A percentile compares a stretch with the other conserved stretches of the same genome.
Evolutionary conservation across 2,888 invertebrate genomes (phyloP).

Genomic region (Polyploca ridens): DNA sequence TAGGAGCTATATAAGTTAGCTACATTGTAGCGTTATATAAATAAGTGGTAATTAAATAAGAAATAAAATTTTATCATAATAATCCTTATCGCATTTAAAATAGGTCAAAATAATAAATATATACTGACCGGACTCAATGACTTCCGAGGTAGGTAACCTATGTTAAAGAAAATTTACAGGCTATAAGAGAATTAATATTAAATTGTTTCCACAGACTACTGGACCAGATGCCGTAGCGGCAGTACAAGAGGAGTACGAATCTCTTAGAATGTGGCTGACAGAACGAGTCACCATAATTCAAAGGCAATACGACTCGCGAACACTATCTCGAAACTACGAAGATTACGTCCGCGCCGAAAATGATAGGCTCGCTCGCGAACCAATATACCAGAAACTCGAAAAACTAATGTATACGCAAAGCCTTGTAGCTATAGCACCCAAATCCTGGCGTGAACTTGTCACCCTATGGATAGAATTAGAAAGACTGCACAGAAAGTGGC

Average conservation of each 20-base stretch:
- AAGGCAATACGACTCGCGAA: conserved; percentile 89
- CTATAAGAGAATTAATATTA: background rate
- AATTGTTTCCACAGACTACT: conserved; percentile 79
- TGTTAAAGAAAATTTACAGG: too few relatives aligned
- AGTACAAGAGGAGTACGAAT: conserved; percentile 92
- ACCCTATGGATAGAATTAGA: conserved; percentile 93
- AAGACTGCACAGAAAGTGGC: conserved; percentile 92
- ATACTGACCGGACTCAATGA: too few relatives aligned
- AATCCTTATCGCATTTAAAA: too few relatives aligned
- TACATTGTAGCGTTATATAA: too few relatives aligned
- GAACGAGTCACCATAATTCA: conserved; percentile 91
- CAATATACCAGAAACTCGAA: conserved; percentile 90
- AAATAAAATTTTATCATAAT: too few relatives aligned
- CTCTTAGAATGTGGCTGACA: conserved; percentile 92
- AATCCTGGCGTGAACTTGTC: conserved; percentile 94
- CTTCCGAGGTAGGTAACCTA: too few relatives aligned
- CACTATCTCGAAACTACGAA: conserved; percentile 91
- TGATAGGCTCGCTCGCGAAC: conserved; percentile 90
- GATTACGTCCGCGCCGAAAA: conserved; percentile 91
- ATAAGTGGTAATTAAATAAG: too few relatives aligned
- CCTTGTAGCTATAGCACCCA: conserved; percentile 91
- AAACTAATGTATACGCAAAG: conserved; percentile 92
- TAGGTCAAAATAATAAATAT: too few relatives aligned
- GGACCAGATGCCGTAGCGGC: conserved; percentile 90
- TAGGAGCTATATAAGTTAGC: too few relatives aligned